Evolutionary conservation across 2,888 invertebrate genomes (phyloP).

Genomic region (Lycocerus yunnanus): DNA sequence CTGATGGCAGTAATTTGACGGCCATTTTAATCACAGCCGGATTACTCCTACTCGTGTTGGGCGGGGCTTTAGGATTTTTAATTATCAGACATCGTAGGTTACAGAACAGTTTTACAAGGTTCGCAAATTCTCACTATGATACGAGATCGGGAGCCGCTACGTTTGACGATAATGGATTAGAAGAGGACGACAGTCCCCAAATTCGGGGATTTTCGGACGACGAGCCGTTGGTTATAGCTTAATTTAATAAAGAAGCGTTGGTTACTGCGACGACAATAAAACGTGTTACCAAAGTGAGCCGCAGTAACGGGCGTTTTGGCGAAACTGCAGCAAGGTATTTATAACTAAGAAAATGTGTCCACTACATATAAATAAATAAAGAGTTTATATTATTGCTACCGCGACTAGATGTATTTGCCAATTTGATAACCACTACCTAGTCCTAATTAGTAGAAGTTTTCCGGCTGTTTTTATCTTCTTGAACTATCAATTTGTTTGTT

Average conservation of each 20-base stretch:
- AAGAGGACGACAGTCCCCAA: constrained; percentile 83
- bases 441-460: constrained; percentile 16
- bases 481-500: constrained; percentile 6
- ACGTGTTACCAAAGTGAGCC: not conserved
- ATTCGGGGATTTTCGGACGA: constrained; percentile 92
- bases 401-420: constrained; percentile 25
- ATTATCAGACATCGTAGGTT: constrained; percentile 71
- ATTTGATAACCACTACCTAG: constrained; percentile 19
- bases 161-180: constrained; percentile 74
- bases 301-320: constrained; percentile 1
- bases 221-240: constrained; percentile 91
- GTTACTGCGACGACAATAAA: constrained; percentile 1
- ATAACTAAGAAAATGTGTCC: constrained; percentile 21
- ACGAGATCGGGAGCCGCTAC: constrained; percentile 85
- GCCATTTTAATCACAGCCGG: constrained; percentile 58
- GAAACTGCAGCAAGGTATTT: constrained; percentile 12
- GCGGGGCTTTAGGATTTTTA: constrained; percentile 65
- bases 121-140: constrained; percentile 85
- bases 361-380: constrained; percentile 20
- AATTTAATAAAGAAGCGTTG: constrained; percentile 44
- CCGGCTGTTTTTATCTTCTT: constrained; percentile 10
- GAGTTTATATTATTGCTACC: constrained; percentile 19
- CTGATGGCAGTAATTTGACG: constrained; percentile 38
- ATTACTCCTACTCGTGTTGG: constrained; percentile 61
- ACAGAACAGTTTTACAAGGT: constrained; percentile 77